Evolutionary conservation across 2,888 invertebrate species (phyloP), one percentile per base, ranked within the genome.

Genomic region (Allolobophora icterica): DNA sequence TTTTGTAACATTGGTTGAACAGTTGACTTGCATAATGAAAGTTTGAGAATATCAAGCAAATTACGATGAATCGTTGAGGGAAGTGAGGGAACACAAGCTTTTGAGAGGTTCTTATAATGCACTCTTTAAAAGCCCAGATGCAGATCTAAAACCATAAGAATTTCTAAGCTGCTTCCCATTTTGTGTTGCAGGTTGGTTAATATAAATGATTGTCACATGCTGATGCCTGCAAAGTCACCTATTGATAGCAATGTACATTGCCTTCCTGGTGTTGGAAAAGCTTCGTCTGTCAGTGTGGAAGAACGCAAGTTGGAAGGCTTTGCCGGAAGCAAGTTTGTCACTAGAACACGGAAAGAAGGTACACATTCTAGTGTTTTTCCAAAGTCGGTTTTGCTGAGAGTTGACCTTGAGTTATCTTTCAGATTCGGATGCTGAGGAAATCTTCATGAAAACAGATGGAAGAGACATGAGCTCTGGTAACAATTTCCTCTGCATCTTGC

Each of bases 211-310:
- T 87, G 87, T 38, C 87, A 87, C 24, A 35, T 87, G 87, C 24
- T 87, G 24, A 87, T 87, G 87, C 38, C 87, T 87, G 87, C 87
- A 35, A 87, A 87, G n/a, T 87, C 38, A 87, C 38, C 87, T 13
- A 87, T 38, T 35, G 87, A 87, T 4, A 35, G 87, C 24, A 35
- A 87, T 34, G 34, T 87, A 24, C 34, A 38, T 21, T 5, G 17
- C 17, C 15, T 8, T 19, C 24, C 87, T 87, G n/a, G 30, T n/a
- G 71, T n/a, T 71, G 71, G 71, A 30, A 71, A n/a, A n/a, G 71
- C n/a, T n/a, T 71, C 71, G 13, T 30, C 71, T 71, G 71, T 71
- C 71, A 71, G 71, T n/a, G 4, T 71, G 71, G 71, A 71, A 71
- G 71, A 71, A 30, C 71, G 71, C 71, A 71, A 71, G 71, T 71